Evolutionary conservation across 2,888 invertebrate genomes (phyloP).

Genomic region (Dysmachus trigonus): DNA sequence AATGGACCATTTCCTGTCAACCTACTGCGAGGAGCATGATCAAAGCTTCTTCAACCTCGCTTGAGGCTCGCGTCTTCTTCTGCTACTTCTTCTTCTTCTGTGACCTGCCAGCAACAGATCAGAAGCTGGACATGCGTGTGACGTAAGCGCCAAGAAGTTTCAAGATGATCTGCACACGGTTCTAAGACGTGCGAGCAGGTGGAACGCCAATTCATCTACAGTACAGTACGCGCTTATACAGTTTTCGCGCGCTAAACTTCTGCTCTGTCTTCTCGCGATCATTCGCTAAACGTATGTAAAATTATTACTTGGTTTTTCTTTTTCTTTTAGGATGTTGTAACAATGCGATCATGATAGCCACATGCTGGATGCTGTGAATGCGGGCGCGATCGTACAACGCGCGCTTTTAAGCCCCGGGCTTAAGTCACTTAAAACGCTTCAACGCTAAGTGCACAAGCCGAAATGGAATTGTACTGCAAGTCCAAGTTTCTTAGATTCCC

Average conservation of each 20-base stretch:
- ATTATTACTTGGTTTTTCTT: not conserved
- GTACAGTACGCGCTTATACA: not conserved
- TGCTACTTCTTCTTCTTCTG: too few species aligned
- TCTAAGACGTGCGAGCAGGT: not conserved
- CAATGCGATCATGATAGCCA: not conserved
- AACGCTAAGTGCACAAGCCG: not conserved
- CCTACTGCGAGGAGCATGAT: slow-evolving; percentile 30
- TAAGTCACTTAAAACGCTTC: not conserved
- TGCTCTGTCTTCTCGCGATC: not conserved
- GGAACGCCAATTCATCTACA: not conserved
- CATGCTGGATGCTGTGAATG: not conserved
- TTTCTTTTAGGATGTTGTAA: not conserved
- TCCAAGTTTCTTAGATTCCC: not conserved
- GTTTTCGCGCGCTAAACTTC: not conserved
- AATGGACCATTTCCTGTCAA: slow-evolving; percentile 37
- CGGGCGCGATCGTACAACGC: not conserved
- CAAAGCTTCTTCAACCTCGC: slow-evolving; percentile 13
- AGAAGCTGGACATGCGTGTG: not conserved
- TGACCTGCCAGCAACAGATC: not conserved
- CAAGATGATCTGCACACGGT: not conserved
- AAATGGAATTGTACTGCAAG: slow-evolving; percentile 5
- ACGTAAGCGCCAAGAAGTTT: not conserved
- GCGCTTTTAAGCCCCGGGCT: not conserved
- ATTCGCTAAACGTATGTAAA: not conserved
- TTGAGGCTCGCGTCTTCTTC: not conserved